A percentile compares a stretch with the other conserved stretches of the same genome.
Conservation (phyloP, 2,113 vertebrate species). For the Engystomops pustulosus region DNA sequence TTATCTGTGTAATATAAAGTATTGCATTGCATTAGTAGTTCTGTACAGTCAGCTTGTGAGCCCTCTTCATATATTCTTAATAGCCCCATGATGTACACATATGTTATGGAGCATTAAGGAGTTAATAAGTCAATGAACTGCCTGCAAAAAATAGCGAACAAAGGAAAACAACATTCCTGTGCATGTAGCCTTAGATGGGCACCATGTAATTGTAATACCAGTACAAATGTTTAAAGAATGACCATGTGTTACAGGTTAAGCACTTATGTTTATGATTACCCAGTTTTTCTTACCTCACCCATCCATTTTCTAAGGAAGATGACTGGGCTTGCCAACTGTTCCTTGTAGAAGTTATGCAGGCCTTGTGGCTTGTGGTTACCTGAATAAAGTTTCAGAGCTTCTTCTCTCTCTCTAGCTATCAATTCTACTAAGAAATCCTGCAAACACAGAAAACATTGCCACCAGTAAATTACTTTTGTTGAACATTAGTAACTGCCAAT, state of each 20-base stretch:
- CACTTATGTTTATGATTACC: not conserved
- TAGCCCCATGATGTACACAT: too few species aligned
- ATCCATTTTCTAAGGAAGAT: conserved; percentile 65
- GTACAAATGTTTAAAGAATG: not conserved
- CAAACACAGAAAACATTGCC: conserved; percentile 25
- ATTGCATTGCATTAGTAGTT: too few species aligned
- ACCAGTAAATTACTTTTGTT: not conserved
- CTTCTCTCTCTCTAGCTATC: conserved; percentile 58
- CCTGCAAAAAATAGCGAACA: too few species aligned
- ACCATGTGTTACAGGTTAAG: not conserved
- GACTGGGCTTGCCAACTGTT: conserved; percentile 53
- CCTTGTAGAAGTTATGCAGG: conserved; percentile 33
- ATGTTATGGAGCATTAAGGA: too few species aligned
- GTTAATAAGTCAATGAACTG: too few species aligned
- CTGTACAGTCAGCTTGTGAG: too few species aligned
- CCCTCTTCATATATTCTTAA: too few species aligned
- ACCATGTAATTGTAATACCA: too few species aligned
- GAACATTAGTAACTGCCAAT: not conserved
- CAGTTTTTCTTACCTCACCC: conserved; percentile 57
- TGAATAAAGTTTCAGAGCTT: conserved; percentile 51
- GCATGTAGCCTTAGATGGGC: too few species aligned
- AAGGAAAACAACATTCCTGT: too few species aligned
- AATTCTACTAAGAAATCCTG: conserved; percentile 62
- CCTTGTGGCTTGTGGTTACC: conserved; percentile 45
- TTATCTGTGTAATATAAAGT: too few species aligned